These are phyloP conservation scores for Pipistrellus pipistrellus DNA, from an alignment of 2,797 vertebrate genomes.

Conservation along the genomic window DNA sequence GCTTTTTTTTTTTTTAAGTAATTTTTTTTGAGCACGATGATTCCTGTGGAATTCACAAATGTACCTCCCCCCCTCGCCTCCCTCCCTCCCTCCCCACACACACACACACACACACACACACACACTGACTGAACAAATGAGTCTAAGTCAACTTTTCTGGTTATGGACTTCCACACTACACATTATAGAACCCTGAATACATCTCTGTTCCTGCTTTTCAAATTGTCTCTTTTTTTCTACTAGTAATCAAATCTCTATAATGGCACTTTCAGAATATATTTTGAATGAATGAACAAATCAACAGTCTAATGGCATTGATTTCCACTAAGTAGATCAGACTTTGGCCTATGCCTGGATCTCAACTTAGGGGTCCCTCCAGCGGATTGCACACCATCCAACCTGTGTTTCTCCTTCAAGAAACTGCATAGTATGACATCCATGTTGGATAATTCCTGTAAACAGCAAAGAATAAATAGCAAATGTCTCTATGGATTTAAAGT, in stretches of 20 bases:
- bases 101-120: too few species aligned
- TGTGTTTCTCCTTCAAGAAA: not conserved
- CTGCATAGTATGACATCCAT: not conserved
- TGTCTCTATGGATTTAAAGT: not conserved
- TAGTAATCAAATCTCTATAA: not conserved
- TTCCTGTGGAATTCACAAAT: constrained; percentile 45
- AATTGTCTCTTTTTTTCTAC: not conserved
- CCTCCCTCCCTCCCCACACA: too few species aligned
- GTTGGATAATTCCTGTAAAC: not conserved
- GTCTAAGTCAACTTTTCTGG: not conserved
- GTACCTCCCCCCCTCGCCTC: not conserved
- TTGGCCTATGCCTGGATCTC: not conserved
- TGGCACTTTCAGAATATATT: constrained; percentile 26
- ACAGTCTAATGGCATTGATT: not conserved
- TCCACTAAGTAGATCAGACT: not conserved
- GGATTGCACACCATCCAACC: not conserved
- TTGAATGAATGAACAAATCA: not conserved
- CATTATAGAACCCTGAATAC: not conserved
- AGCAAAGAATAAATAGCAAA: not conserved
- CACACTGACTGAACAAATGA: not conserved
- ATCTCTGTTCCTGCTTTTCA: not conserved
- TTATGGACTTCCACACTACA: not conserved
- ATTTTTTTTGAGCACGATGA: not conserved
- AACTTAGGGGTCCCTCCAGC: not conserved
- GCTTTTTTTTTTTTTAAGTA: not conserved